Conservation (phyloP, 2,113 vertebrate genomes). For the Paedocypris sp. region DNA sequence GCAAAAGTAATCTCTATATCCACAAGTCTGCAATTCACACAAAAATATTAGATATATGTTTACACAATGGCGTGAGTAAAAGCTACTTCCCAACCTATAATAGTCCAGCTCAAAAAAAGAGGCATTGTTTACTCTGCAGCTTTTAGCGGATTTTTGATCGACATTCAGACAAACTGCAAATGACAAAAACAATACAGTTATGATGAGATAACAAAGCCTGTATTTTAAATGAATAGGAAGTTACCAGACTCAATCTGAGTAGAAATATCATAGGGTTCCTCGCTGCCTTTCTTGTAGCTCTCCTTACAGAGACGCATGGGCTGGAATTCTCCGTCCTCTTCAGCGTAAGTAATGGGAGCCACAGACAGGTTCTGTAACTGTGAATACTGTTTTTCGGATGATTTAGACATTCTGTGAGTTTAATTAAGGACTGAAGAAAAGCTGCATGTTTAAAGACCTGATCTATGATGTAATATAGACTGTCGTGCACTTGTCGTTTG, state of each 20-base stretch:
- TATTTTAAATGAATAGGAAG: background rate
- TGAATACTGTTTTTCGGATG: constrained; percentile 73
- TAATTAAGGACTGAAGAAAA: no score
- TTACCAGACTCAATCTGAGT: constrained; percentile 74
- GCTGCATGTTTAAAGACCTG: no score
- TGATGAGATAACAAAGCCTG: background rate
- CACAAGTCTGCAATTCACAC: constrained; percentile 66
- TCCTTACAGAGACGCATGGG: constrained; percentile 78
- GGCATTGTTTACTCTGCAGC: constrained; percentile 59
- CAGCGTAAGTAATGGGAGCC: constrained; percentile 70
- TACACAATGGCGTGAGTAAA: background rate
- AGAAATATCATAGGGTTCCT: constrained; percentile 66
- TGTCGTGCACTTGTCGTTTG: constrained; percentile 68
- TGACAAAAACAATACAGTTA: background rate
- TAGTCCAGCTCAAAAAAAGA: constrained; percentile 85
- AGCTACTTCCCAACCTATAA: constrained; percentile 76
- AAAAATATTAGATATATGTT: background rate
- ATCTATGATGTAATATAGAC: constrained; percentile 74
- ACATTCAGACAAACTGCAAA: constrained; percentile 69
- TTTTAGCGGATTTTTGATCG: constrained; percentile 52
- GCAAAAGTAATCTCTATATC: constrained; percentile 75
- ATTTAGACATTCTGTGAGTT: no score
- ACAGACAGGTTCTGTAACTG: constrained; percentile 71
- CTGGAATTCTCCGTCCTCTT: constrained; percentile 51
- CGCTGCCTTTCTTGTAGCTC: constrained; percentile 66